These are phyloP conservation scores for Dendrolimus punctatus DNA, from an alignment of 1,140 invertebrate species.

Conservation along the genomic window DNA sequence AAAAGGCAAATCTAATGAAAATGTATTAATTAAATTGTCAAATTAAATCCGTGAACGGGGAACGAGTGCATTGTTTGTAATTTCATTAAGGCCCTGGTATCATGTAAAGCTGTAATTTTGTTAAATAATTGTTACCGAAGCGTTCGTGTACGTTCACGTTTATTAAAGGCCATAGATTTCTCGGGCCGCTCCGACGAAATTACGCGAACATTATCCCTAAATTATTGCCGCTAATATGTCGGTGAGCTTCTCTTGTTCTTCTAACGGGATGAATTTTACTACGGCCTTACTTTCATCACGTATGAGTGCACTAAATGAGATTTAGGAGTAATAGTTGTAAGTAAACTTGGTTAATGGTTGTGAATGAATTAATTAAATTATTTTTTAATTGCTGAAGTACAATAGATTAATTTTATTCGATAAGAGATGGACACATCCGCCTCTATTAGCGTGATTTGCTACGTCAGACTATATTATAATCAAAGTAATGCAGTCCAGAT, in stretches of 20 bases:
- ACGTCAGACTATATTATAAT: too few species aligned
- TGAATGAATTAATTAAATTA: too few species aligned
- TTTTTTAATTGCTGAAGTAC: too few species aligned
- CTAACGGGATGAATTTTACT: too few species aligned
- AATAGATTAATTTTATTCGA: too few species aligned
- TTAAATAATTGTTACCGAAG: slow-evolving; percentile 58
- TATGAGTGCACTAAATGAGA: too few species aligned
- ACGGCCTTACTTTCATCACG: too few species aligned
- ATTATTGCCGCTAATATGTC: slow-evolving; percentile 66
- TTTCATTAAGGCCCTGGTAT: slow-evolving; percentile 29
- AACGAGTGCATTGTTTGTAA: slow-evolving; percentile 21
- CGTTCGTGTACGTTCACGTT: slow-evolving; percentile 38
- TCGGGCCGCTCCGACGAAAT: slow-evolving; percentile 40
- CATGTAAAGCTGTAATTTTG: slow-evolving; percentile 49
- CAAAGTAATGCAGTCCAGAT: too few species aligned
- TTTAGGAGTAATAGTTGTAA: too few species aligned
- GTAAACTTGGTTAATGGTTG: too few species aligned
- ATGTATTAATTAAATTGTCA: slow-evolving; percentile 1
- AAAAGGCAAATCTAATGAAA: neutral
- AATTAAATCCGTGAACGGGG: neutral
- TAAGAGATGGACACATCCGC: too few species aligned
- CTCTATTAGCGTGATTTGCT: too few species aligned
- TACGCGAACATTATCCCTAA: slow-evolving; percentile 60
- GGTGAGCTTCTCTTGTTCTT: slow-evolving; percentile 12
- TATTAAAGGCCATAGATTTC: slow-evolving; percentile 67